phyloP scores from a whole-genome alignment of 2,888 invertebrate genomes.

The Pyralis farinalis region DNA sequence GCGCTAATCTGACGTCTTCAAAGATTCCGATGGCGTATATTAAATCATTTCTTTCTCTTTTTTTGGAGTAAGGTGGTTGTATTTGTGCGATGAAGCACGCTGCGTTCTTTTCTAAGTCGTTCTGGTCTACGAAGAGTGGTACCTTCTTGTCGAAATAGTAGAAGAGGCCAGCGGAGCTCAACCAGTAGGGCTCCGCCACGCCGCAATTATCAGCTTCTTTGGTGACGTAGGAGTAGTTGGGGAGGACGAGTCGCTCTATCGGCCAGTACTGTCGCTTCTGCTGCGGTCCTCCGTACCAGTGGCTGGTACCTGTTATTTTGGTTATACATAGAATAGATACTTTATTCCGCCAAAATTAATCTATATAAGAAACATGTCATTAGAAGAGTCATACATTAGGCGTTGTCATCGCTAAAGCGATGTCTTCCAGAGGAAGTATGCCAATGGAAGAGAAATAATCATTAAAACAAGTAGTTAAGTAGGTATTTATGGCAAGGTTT shows the following conservation, averaged over 20 bases:
- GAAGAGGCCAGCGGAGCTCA: slow-evolving; percentile 84
- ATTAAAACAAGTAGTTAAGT: no score
- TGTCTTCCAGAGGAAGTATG: no score
- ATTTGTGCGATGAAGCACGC: slow-evolving; percentile 76
- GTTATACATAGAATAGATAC: no score
- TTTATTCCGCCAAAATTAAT: no score
- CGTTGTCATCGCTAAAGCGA: no score
- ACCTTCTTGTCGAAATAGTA: slow-evolving; percentile 82
- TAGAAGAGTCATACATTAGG: no score
- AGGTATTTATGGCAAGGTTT: no score
- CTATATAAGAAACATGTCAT: no score
- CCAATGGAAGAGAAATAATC: no score
- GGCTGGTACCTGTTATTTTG: slow-evolving; percentile 36
- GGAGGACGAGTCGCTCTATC: slow-evolving; percentile 72
- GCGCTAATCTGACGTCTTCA: slow-evolving; percentile 78
- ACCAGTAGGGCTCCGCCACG: slow-evolving; percentile 84
- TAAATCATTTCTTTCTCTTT: slow-evolving; percentile 60
- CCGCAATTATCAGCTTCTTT: slow-evolving; percentile 80
- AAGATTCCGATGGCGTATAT: slow-evolving; percentile 83
- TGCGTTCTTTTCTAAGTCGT: slow-evolving; percentile 62
- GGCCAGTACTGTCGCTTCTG: slow-evolving; percentile 83
- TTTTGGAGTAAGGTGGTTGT: slow-evolving; percentile 66
- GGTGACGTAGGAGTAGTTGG: slow-evolving; percentile 78
- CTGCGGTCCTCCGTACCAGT: slow-evolving; percentile 85
- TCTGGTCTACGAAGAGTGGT: slow-evolving; percentile 85